Evolutionary conservation across 2,797 vertebrate species (phyloP).

Genomic region (Neopelma chrysocephalum): DNA sequence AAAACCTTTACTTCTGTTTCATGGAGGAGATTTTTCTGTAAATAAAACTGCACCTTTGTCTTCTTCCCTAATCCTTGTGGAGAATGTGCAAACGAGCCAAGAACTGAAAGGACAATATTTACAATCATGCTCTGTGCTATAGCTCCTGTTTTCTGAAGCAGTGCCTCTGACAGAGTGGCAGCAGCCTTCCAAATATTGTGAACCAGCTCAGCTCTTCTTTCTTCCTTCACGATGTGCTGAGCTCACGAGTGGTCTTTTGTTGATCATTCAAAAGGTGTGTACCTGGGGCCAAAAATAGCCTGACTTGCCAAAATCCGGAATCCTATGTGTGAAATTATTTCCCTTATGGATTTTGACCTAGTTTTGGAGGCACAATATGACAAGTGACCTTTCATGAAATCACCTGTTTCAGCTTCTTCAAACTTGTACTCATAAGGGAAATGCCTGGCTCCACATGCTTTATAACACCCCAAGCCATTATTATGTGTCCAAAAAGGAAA

Average conservation of each 20-base stretch:
- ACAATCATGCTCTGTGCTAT: not conserved
- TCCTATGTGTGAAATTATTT: not conserved
- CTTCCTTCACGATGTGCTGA: not conserved
- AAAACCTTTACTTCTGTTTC: not conserved
- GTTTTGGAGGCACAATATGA: slow-evolving; percentile 10
- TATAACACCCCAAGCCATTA: not conserved
- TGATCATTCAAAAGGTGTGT: not conserved
- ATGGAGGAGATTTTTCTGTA: not conserved
- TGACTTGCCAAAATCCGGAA: not conserved
- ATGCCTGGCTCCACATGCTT: not conserved
- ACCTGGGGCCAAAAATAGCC: not conserved
- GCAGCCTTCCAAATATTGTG: not conserved
- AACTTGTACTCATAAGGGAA: not conserved
- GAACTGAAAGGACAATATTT: not conserved
- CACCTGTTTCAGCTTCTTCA: slow-evolving; percentile 13
- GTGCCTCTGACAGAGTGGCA: not conserved
- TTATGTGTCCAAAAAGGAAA: slow-evolving; percentile 14
- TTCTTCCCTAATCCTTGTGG: not conserved
- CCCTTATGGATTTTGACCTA: not conserved
- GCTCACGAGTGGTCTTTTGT: not conserved
- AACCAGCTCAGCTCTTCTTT: not conserved
- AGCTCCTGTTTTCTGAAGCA: not conserved
- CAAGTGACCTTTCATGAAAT: slow-evolving; percentile 39
- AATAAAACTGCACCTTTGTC: not conserved
- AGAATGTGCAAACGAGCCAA: slow-evolving; percentile 2